phyloP scores from a whole-genome alignment of 2,888 invertebrate species.

The Eudasyphora cyanicolor region DNA sequence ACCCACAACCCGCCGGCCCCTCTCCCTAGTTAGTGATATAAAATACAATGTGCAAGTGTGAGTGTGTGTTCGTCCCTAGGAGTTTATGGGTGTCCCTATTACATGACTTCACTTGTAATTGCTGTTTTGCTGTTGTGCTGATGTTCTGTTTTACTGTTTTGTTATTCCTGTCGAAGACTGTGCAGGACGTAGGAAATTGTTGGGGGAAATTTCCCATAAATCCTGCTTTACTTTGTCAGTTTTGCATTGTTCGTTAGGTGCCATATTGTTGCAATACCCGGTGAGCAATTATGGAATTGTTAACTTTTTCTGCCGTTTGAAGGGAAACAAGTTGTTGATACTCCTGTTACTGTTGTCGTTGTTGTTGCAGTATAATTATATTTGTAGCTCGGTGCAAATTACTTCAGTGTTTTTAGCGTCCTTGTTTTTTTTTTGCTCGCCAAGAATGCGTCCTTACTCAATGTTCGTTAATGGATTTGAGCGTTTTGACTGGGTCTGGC shows the following conservation, averaged over 20 bases:
- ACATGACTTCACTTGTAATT: slow-evolving; percentile 27
- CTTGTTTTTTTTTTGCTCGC: too few relatives aligned
- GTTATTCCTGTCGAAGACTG: neutral
- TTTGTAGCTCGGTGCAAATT: neutral
- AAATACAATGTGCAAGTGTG: neutral
- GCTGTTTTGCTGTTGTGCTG: neutral
- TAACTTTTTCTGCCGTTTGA: slow-evolving; percentile 39
- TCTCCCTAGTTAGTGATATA: neutral
- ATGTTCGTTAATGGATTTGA: too few relatives aligned
- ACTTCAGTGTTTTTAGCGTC: neutral
- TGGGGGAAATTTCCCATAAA: slow-evolving; percentile 48
- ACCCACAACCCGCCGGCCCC: neutral
- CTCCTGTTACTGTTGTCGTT: neutral
- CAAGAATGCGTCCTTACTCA: too few relatives aligned
- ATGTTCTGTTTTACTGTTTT: too few relatives aligned
- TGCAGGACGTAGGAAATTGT: neutral
- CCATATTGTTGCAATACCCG: slow-evolving; percentile 62
- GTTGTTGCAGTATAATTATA: slow-evolving; percentile 53
- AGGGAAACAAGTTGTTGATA: neutral
- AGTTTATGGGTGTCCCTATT: neutral
- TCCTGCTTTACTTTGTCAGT: slow-evolving; percentile 52
- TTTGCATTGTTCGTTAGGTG: slow-evolving; percentile 61
- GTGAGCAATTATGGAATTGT: slow-evolving; percentile 58
- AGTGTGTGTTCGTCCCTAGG: neutral
- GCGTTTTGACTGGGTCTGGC: too few relatives aligned